These are phyloP conservation scores for Dasypolia templi DNA, from an alignment of 2,888 invertebrate genomes.

Conservation along the genomic window DNA sequence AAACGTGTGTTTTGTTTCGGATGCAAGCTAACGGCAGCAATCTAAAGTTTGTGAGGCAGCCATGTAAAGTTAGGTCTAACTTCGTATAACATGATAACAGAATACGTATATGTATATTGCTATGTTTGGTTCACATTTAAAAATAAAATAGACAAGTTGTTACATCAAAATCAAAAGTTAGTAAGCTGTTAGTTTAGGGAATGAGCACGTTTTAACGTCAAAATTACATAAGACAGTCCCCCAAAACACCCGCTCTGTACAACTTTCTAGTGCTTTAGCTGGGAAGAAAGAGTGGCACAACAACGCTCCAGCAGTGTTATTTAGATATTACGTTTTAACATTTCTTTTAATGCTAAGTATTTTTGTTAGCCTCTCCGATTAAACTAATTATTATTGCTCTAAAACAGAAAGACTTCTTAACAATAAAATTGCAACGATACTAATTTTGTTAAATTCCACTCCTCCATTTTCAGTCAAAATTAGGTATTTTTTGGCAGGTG, in stretches of 20 bases:
- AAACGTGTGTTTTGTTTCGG: not conserved
- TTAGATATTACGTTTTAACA: not conserved
- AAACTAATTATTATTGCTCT: not conserved
- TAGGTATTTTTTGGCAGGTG: constrained; percentile 44
- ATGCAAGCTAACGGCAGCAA: not conserved
- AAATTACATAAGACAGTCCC: no score
- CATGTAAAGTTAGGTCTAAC: not conserved
- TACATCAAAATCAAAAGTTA: no score
- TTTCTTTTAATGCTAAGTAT: no score
- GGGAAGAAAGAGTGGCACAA: no score
- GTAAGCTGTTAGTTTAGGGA: no score
- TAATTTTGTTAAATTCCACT: not conserved
- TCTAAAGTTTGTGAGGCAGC: not conserved
- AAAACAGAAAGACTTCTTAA: not conserved
- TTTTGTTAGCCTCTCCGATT: not conserved
- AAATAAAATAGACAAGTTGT: no score
- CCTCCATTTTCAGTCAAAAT: constrained; percentile 25
- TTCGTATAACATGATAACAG: not conserved
- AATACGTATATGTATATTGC: not conserved
- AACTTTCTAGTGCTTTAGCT: no score
- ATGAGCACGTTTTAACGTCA: no score
- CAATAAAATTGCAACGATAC: not conserved
- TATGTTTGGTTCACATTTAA: not conserved
- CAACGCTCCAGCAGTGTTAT: no score
- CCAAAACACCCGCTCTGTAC: no score